Conservation (phyloP, 2,888 invertebrate genomes). For the Celastrina argiolus region DNA sequence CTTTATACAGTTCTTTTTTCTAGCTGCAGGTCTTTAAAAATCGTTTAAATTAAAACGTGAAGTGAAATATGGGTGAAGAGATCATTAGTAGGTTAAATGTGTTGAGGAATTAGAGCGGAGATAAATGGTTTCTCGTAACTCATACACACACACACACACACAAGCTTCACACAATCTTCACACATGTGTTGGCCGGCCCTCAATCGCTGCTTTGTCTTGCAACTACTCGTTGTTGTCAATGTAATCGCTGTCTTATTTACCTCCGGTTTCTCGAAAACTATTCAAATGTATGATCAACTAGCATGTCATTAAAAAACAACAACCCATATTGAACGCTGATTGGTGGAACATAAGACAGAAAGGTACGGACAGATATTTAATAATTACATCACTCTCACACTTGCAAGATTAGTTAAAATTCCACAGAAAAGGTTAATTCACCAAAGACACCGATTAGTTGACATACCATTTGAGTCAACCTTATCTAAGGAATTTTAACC, state of each 20-base stretch:
- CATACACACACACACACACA: background rate
- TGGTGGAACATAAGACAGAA: no score
- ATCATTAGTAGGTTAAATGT: background rate
- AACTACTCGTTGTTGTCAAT: background rate
- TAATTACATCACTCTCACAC: no score
- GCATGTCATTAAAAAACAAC: no score
- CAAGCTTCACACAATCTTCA: background rate
- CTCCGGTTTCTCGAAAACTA: no score
- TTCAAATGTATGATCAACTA: no score
- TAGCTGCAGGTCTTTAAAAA: background rate
- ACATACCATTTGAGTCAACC: no score
- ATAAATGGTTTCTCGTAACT: conserved; percentile 1
- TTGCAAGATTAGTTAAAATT: no score
- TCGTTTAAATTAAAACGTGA: background rate
- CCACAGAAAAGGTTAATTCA: no score
- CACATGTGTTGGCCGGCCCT: background rate
- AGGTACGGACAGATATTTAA: no score
- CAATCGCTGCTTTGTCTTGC: background rate
- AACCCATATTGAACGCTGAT: no score
- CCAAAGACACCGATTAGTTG: no score
- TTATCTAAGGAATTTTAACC: no score
- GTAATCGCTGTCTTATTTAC: background rate
- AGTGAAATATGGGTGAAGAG: background rate
- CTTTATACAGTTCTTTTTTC: background rate
- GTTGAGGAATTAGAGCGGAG: background rate